Conservation (phyloP, 2,113 vertebrate species). For the Acanthisitta chloris region DNA sequence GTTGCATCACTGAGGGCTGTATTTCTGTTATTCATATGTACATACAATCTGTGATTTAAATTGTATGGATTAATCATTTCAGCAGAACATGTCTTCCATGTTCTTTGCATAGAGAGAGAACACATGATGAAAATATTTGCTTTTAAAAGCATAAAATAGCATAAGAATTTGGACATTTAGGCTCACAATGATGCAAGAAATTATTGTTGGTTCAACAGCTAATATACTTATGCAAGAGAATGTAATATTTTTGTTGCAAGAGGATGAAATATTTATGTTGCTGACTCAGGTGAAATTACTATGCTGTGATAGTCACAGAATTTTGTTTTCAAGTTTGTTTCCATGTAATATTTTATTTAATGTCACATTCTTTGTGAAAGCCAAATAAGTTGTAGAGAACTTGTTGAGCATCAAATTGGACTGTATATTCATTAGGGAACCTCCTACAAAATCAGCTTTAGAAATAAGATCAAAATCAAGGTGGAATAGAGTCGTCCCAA, state of each 20-base stretch:
- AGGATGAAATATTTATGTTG: not conserved
- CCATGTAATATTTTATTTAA: not conserved
- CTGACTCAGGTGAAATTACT: not conserved
- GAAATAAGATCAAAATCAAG: not conserved
- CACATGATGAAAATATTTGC: not conserved
- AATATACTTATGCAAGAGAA: not conserved
- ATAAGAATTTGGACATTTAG: not conserved
- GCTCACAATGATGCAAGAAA: not conserved
- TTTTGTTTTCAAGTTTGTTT: not conserved
- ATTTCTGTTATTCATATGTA: not conserved
- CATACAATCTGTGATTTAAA: not conserved
- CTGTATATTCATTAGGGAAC: not conserved
- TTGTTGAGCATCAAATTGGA: not conserved
- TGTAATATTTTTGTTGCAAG: not conserved
- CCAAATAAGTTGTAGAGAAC: not conserved
- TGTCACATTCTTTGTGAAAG: not conserved
- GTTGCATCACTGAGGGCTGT: not conserved
- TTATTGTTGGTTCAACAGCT: not conserved
- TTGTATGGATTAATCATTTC: not conserved
- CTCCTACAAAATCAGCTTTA: not conserved
- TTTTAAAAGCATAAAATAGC: not conserved
- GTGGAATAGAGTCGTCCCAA: not conserved
- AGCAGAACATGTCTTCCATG: not conserved
- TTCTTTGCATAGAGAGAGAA: not conserved
- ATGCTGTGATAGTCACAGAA: not conserved